Base-by-base conservation (phyloP, 2,888 invertebrate genomes). In the Tipula confusa region DNA sequence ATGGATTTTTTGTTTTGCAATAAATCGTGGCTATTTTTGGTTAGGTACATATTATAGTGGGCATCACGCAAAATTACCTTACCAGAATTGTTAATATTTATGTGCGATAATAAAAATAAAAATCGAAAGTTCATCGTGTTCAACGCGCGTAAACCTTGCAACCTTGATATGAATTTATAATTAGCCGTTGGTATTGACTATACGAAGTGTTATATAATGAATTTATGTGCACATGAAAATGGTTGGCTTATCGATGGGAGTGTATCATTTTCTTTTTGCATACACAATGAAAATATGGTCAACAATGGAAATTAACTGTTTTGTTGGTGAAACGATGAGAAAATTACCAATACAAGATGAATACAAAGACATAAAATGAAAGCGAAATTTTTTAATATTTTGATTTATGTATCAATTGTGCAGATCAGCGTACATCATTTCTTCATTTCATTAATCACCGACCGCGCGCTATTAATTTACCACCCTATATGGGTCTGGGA, bases 391-490 rank as follows among this genome's bases (percentile, higher is more conserved):
- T 43, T 38, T 5, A 31, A 31, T 31, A 64, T 64, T 64, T 64
- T 64, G 64, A 64, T 64, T 64, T 64, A 64, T 64, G 64, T 64
- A 64, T 64, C 64, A 64, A 64, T 64, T 64, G 64, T 64, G 64
- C 64, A 24, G 64, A 64, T 64, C 64, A 64, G 64, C 24, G 11
- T 24, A 64, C 24, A 64, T 1, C 64, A 64, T 64, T 64, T 64
- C 64, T 24, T 24, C 64, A 64, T 64, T 9, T 24, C 18, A 64
- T 64, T 64, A 64, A 64, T 64, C 64, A 64, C 64, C 24, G 15
- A 24, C 24, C 64, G 64, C 24, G 64, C 43, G 15, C n/a, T n/a
- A 43, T 43, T 43, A 43, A 4, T 43, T 43, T 43, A 15, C 11
- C 33, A 33, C 6, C 3, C 11, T 33, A 33, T 2, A 11, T 33